Evolutionary conservation across 2,113 vertebrate genomes (phyloP).

Genomic region (Chloebia gouldiae): DNA sequence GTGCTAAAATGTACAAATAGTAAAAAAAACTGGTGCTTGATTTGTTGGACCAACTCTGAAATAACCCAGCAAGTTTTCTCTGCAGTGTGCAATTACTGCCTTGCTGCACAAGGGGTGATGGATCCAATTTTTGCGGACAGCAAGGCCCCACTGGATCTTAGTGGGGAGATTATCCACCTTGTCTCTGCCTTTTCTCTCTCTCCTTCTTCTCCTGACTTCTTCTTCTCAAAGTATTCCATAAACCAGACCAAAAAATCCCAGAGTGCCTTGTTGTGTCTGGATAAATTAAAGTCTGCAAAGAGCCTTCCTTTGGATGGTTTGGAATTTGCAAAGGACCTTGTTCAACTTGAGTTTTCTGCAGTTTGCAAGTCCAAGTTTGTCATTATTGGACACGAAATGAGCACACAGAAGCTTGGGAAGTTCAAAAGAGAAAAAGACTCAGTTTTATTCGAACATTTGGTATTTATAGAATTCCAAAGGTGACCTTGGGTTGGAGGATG

Average conservation of each 20-base stretch:
- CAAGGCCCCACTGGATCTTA: background rate
- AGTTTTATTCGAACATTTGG: too few relatives aligned
- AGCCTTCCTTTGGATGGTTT: background rate
- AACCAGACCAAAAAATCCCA: background rate
- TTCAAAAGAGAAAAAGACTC: too few relatives aligned
- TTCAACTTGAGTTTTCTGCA: background rate
- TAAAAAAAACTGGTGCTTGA: fast-evolving
- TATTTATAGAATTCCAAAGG: too few relatives aligned
- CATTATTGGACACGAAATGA: too few relatives aligned
- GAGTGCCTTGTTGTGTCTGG: too few relatives aligned
- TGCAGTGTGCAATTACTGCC: background rate
- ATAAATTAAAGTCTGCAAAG: background rate
- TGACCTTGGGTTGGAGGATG: too few relatives aligned
- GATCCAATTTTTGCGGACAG: background rate
- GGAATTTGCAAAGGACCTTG: background rate
- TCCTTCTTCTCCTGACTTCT: background rate
- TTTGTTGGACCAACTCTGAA: background rate
- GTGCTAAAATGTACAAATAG: background rate
- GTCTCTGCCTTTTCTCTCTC: background rate
- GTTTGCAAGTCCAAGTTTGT: background rate
- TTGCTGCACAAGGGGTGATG: background rate
- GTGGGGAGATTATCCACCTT: background rate
- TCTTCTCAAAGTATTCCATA: background rate
- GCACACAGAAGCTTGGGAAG: too few relatives aligned
- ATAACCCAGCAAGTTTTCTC: too few relatives aligned